Conservation (phyloP, 2,888 invertebrate genomes). For the Agrochola circellaris region DNA sequence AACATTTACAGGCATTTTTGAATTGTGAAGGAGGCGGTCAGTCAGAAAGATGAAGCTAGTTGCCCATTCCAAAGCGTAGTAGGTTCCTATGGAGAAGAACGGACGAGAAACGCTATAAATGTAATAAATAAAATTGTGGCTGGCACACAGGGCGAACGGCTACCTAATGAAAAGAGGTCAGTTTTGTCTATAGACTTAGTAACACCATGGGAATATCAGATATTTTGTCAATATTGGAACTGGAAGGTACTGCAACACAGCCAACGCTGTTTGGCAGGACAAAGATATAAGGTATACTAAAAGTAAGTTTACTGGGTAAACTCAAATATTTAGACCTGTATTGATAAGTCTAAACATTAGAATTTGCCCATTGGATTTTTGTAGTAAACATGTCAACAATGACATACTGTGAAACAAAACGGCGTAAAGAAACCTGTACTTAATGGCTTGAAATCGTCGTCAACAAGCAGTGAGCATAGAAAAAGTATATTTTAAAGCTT, state of each 20-base stretch:
- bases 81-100: neutral
- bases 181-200: neutral
- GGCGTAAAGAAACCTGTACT: neutral
- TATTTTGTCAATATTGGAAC: neutral
- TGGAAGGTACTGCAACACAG: neutral
- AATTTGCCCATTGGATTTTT: neutral
- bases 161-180: neutral
- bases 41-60: neutral
- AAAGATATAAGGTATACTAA: neutral
- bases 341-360: neutral
- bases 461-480: neutral
- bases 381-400: neutral
- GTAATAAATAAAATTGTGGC: neutral
- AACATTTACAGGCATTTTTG: neutral
- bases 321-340: neutral
- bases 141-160: neutral
- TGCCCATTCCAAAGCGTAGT: neutral
- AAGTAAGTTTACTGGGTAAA: neutral
- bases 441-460: neutral
- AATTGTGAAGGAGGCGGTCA: neutral
- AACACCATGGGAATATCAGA: neutral
- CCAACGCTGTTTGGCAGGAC: neutral
- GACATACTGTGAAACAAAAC: neutral
- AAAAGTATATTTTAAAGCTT: neutral
- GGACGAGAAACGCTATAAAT: neutral